These are phyloP conservation scores for Octonoba sinensis DNA, from an alignment of 2,888 invertebrate species.

Conservation along the genomic window DNA sequence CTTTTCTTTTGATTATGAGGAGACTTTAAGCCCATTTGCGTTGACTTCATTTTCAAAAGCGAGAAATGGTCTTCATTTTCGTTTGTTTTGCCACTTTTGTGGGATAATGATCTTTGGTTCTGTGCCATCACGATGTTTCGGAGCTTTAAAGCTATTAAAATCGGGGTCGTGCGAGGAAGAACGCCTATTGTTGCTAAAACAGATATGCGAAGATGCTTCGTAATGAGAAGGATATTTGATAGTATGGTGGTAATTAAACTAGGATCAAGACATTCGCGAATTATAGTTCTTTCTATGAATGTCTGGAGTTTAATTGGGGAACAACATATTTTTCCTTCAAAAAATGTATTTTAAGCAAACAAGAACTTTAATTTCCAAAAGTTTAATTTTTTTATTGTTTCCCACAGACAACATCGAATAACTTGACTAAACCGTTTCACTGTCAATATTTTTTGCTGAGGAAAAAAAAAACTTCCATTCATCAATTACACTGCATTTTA, in stretches of 20 bases:
- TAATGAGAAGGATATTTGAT: constrained; percentile 32
- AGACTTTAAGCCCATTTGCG: not conserved
- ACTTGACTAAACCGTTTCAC: too few species aligned
- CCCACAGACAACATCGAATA: too few species aligned
- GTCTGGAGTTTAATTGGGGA: too few species aligned
- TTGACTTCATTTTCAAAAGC: constrained; percentile 33
- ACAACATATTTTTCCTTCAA: not conserved
- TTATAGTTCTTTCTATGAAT: too few species aligned
- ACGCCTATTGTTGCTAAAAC: constrained; percentile 43
- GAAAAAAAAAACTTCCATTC: too few species aligned
- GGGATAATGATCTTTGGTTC: constrained; percentile 38
- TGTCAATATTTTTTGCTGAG: too few species aligned
- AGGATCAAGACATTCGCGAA: too few species aligned
- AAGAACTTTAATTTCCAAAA: too few species aligned
- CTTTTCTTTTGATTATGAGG: constrained; percentile 19
- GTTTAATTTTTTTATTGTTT: too few species aligned
- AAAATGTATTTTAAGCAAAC: not conserved
- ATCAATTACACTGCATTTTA: too few species aligned
- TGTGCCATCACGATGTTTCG: constrained; percentile 12
- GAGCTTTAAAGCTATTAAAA: constrained; percentile 26
- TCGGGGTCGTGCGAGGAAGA: constrained; percentile 20
- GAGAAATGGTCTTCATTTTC: constrained; percentile 36
- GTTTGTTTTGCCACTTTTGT: constrained; percentile 33
- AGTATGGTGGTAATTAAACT: constrained; percentile 28
- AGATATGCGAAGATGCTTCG: constrained; percentile 26